Conservation (phyloP, 2,797 vertebrate genomes). For the Lateolabrax maculatus region DNA sequence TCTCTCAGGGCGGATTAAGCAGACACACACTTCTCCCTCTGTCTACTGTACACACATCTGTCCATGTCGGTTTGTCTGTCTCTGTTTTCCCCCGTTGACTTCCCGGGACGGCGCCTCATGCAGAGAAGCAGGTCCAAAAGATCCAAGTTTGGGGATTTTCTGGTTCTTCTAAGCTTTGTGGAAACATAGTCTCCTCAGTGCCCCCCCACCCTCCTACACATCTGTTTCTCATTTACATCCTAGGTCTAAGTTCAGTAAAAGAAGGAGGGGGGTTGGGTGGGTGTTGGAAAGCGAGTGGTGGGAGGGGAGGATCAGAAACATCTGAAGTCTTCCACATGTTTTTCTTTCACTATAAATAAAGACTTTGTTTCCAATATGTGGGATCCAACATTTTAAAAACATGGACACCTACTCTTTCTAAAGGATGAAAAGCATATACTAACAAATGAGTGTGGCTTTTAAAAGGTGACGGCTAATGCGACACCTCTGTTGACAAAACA, state of each 20-base stretch:
- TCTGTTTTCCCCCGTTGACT: conserved; percentile 31
- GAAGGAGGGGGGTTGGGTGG: conserved; percentile 16
- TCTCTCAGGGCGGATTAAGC: conserved; percentile 73
- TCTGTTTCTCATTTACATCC: conserved; percentile 80
- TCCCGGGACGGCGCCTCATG: conserved; percentile 39
- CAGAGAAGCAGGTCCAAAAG: conserved; percentile 38
- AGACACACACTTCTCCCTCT: conserved; percentile 45
- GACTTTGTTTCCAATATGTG: conserved; percentile 34
- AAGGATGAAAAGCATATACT: conserved; percentile 25
- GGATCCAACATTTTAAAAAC: conserved; percentile 17
- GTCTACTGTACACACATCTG: conserved; percentile 63
- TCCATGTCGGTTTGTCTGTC: conserved; percentile 34
- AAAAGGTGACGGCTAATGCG: conserved; percentile 29
- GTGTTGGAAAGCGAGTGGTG: conserved; percentile 18
- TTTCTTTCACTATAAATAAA: conserved; percentile 48
- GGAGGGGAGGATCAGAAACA: conserved; percentile 30
- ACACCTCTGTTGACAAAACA: conserved; percentile 37
- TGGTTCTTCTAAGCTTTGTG: conserved; percentile 64
- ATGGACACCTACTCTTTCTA: not conserved
- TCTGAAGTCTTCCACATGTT: conserved; percentile 49
- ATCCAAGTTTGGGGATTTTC: conserved; percentile 66
- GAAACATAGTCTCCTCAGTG: conserved; percentile 39
- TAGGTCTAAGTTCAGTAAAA: conserved; percentile 65
- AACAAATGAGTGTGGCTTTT: conserved; percentile 37
- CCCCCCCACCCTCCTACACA: conserved; percentile 63